A percentile compares a stretch with the other conserved stretches of the same genome.
Evolutionary conservation across 2,113 vertebrate species (phyloP).

Genomic region (Eira barbara): DNA sequence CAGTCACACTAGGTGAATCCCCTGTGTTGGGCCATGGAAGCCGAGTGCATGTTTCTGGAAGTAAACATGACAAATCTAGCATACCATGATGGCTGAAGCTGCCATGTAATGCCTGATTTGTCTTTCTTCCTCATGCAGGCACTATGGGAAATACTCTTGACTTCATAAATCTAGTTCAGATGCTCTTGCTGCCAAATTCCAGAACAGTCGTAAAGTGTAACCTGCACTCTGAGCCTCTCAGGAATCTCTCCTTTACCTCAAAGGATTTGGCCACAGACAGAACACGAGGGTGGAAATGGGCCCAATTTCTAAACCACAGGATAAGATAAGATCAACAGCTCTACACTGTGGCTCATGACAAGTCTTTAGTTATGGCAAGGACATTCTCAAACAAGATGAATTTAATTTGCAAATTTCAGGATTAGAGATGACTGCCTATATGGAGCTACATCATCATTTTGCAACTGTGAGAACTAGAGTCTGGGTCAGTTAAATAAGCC

Average conservation of each 20-base stretch:
- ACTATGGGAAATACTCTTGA: neutral
- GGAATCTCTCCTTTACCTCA: neutral
- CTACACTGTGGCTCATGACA: neutral
- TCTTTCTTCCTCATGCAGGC: neutral
- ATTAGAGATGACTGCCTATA: neutral
- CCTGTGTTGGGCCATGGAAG: neutral
- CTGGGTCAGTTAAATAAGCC: neutral
- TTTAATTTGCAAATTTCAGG: neutral
- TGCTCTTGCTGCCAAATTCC: slow-evolving; percentile 48
- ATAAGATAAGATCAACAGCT: neutral
- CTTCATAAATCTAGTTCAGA: slow-evolving; percentile 39
- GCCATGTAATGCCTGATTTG: neutral
- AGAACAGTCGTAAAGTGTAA: slow-evolving; percentile 40
- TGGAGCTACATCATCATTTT: neutral
- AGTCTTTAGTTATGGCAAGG: neutral
- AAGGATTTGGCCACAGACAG: neutral
- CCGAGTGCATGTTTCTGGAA: neutral
- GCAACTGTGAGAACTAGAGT: neutral
- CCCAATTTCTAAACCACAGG: neutral
- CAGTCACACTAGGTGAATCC: neutral
- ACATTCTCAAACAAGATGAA: neutral
- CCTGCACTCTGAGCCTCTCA: slow-evolving; percentile 28
- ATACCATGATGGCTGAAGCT: neutral
- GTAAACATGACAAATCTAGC: neutral
- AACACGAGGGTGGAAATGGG: neutral